Evolutionary conservation across 35 echinoderm and acorn worm genomes (phyloP), one percentile per base, ranked within the genome.

Genomic region (Anneissia japonica): DNA sequence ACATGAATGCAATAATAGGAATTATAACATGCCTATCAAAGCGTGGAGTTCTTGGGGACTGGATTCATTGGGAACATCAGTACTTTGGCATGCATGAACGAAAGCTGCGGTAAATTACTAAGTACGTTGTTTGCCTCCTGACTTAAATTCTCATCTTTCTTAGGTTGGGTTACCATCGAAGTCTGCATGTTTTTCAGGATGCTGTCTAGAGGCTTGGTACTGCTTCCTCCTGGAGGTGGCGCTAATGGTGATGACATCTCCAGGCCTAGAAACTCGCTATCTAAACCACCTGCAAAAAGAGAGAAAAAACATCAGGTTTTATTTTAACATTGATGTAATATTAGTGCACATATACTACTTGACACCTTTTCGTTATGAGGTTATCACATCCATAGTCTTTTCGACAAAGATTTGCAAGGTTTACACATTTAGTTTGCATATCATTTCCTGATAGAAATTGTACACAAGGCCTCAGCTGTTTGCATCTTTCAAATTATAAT

Each of bases 1-100:
- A n/a, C n/a, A n/a, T n/a, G n/a, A n/a, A n/a, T n/a, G n/a, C n/a
- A n/a, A n/a, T n/a, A n/a, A n/a, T n/a, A n/a, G n/a, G n/a, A n/a
- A n/a, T n/a, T n/a, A n/a, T n/a, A n/a, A n/a, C n/a, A n/a, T n/a
- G n/a, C n/a, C n/a, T n/a, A n/a, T n/a, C n/a, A n/a, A n/a, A n/a
- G n/a, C n/a, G n/a, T n/a, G n/a, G 51, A 64, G 21, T 64, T 23
- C 1, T 64, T 23, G 11, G 82, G 79, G 32, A 41, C 36, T 4
- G 87, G 87, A 38, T 81, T 46, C 38, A 97, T 89, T 35, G 95
- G 95, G 37, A 97, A 97, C 95, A 97, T 97, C 21, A 97, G 80
- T 26, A 97, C 95, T 75, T 97, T 97, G 6, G 94, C 88, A 17
- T 90, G 88, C 94, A 97, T 97, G 85, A 93, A 97, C 75, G 91